Base-by-base conservation (phyloP, 2,113 vertebrate genomes). In the Hystrix cristata region DNA sequence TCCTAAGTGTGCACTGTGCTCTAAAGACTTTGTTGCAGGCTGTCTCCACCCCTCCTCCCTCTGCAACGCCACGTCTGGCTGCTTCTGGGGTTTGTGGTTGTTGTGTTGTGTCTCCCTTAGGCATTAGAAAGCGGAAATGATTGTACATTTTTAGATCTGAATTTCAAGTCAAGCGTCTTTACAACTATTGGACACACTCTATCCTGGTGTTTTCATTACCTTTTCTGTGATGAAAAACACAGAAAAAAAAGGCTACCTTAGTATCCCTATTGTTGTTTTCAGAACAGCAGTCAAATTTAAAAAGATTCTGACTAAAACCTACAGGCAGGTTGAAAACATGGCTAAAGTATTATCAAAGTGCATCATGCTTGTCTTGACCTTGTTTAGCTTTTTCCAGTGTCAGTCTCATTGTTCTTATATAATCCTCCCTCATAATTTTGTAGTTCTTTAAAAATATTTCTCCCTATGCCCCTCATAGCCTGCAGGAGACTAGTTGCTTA, bases 61-160 rank as follows among this genome's bases (percentile, higher is more conserved):
- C 55, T 2, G 18, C 11, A 10, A 13, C 1, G 16, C 2, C 1
- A 4, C 3, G 1, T 5, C 0, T 0, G 15, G 51, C 7, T 29
- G n/a, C 38, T 46, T 38, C 23, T 9, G 7, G 48, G n/a, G 27
- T 62, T 46, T 51, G 27, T 21, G 43, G 6, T 55, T 15, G 15
- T 46, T 81, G 46, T 23, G 12, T 8, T 84, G 83, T 21, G 13
- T 74, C 95, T 93, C 71, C 14, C 92, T 80, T 76, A 95, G 59
- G 64, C 1, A 19, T 62, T 80, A 21, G 69, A 69, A 82, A 76
- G n/a, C 84, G 31, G 29, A 86, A 91, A 51, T 82, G n/a, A 38
- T 21, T 53, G 11, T 14, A 89, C 46, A n/a, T 67, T 71, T 43
- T 43, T 90, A 46, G n/a, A 60, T 89, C 83, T 93, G 65, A 79